Evolutionary conservation across 2,888 invertebrate genomes (phyloP), one percentile per base, ranked within the genome.

Genomic region (Watsonalla binaria): DNA sequence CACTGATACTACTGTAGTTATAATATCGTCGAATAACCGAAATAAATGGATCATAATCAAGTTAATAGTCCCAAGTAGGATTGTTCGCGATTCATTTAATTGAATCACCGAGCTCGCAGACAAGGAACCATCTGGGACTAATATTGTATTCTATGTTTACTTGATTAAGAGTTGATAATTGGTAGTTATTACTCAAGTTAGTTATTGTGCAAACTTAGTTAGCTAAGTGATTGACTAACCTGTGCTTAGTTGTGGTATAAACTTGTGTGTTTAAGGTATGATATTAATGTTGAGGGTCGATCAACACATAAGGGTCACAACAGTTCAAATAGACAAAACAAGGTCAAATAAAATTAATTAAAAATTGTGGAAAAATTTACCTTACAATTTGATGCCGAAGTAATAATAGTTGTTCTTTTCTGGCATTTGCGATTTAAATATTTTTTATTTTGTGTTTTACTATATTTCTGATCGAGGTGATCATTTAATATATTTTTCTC

Each of bases 21-120:
- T 45, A 55, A 51, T 54, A 58, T 54, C 51, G 53, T 59, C 54
- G 60, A 65, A 68, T 62, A 65, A 62, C 70, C 61, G 60, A 61
- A 65, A 72, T 65, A 75, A 78, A 78, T 73, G 74, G 70, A 62
- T 60, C 68, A 73, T 72, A 73, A 81, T 78, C 74, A 77, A 76
- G 77, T 79, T 78, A 83, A 86, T 84, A 68, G 79, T 64, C 66
- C 68, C 74, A 68, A 66, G 65, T 66, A 67, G 75, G 66, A 74
- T 73, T 74, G 78, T 75, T 74, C 70, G 68, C 71, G 65, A 76
- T 74, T 72, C 71, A 71, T 74, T 76, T 78, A 74, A 79, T 72
- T 73, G 74, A 69, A 60, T 63, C 64, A 55, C 55, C 54, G 71
- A 66, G 68, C 66, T 54, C 57, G 54, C 54, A 52, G 61, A 65